These are phyloP conservation scores for Torymus texanus DNA, from an alignment of 2,888 invertebrate species.

Conservation along the genomic window DNA sequence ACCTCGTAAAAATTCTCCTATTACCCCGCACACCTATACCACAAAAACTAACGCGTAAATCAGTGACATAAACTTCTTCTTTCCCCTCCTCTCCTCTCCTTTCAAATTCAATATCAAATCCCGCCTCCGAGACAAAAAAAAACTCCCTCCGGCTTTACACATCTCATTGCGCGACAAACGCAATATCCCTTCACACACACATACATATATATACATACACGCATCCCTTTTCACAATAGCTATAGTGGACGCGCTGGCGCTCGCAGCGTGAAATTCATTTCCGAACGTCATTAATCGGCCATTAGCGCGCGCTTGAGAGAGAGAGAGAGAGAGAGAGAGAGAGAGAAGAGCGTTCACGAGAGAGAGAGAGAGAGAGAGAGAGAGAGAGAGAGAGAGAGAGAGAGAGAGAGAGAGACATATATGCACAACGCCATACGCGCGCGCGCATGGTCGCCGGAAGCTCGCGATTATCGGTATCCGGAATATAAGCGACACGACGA, in stretches of 20 bases:
- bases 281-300: slow-evolving; percentile 56
- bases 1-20: no score
- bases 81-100: no score
- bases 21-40: no score
- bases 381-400: neutral
- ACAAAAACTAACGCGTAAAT: no score
- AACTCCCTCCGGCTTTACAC: neutral
- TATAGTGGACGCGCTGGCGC: neutral
- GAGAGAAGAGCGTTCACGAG: no score
- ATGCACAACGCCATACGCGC: slow-evolving; percentile 66
- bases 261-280: slow-evolving; percentile 55
- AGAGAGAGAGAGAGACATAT: neutral
- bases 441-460: slow-evolving; percentile 66
- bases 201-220: no score
- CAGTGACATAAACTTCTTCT: no score
- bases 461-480: slow-evolving; percentile 73
- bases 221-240: slow-evolving; percentile 1
- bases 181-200: neutral
- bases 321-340: no score
- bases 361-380: no score
- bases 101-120: slow-evolving; percentile 3
- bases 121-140: neutral
- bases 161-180: slow-evolving; percentile 1
- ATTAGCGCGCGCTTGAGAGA: slow-evolving; percentile 28
- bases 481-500: slow-evolving; percentile 70